Conservation (phyloP, 2,797 vertebrate species). For the Mormyrops attenuatus region DNA sequence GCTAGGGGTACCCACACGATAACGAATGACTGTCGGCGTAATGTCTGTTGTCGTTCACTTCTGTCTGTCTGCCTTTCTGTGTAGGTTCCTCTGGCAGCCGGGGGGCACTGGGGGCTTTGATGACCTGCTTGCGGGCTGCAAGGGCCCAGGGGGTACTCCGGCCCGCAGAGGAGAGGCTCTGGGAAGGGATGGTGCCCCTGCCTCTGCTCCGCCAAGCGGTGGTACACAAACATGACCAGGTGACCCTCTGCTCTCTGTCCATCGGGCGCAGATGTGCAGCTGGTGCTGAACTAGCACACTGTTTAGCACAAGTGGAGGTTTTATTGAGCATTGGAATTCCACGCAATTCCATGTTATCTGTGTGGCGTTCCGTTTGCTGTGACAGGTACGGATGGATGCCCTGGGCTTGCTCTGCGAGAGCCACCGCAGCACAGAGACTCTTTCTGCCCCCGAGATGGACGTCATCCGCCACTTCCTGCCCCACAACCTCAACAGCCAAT, state of each 20-base stretch:
- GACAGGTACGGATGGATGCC: slow-evolving; percentile 84
- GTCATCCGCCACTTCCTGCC: slow-evolving; percentile 75
- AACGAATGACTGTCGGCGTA: not conserved
- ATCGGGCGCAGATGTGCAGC: not conserved
- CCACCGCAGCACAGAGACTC: slow-evolving; percentile 80
- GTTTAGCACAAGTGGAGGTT: not conserved
- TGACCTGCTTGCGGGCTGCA: slow-evolving; percentile 86
- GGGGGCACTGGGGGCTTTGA: slow-evolving; percentile 81
- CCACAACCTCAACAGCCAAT: slow-evolving; percentile 82
- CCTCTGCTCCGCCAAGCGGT: slow-evolving; percentile 73
- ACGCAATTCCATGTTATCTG: not conserved
- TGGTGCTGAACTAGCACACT: not conserved
- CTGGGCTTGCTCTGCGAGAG: slow-evolving; percentile 88
- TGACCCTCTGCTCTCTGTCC: slow-evolving; percentile 43
- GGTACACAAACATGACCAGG: slow-evolving; percentile 87
- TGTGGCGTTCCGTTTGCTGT: not conserved
- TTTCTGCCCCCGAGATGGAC: slow-evolving; percentile 76
- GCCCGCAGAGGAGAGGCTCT: slow-evolving; percentile 59
- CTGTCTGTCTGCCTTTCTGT: not conserved
- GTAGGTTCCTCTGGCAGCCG: slow-evolving; percentile 59
- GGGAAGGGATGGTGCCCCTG: slow-evolving; percentile 70
- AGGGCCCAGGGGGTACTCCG: slow-evolving; percentile 77
- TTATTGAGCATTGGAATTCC: no score
- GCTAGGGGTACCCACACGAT: not conserved
- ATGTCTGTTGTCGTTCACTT: not conserved